Percentiles rank a stretch among this genome's conserved stretches.
These are phyloP conservation scores for Mugil cephalus DNA, from an alignment of 2,113 vertebrate species.

Conservation along the genomic window DNA sequence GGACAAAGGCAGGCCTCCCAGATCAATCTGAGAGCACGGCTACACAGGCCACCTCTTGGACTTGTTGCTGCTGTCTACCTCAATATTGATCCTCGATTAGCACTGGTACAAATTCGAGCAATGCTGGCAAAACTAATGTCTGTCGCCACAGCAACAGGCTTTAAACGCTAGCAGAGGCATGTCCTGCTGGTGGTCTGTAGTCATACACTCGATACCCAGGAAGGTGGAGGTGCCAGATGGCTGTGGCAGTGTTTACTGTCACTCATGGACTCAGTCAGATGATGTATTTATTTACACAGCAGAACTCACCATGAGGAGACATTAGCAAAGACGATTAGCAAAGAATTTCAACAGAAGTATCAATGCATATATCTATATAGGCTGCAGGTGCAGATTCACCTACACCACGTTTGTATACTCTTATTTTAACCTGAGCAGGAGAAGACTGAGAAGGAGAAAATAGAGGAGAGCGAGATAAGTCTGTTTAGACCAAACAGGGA, in stretches of 20 bases:
- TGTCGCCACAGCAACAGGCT: conserved; percentile 65
- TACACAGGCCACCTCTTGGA: conserved; percentile 16
- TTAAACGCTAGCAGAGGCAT: conserved; percentile 36
- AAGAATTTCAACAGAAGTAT: conserved; percentile 20
- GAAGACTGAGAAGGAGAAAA: conserved; percentile 25
- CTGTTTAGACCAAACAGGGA: conserved; percentile 60
- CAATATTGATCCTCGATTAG: conserved; percentile 49
- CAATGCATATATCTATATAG: background rate
- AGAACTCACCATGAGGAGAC: conserved; percentile 33
- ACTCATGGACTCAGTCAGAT: conserved; percentile 41
- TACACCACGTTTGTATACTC: background rate
- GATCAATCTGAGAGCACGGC: conserved; percentile 7
- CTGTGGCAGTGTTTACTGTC: conserved; percentile 56
- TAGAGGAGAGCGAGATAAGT: conserved; percentile 30
- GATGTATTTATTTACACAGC: conserved; percentile 50
- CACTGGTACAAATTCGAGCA: conserved; percentile 28
- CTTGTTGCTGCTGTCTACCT: conserved; percentile 48
- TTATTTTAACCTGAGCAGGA: conserved; percentile 34
- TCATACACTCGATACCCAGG: conserved; percentile 37
- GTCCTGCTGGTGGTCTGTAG: conserved; percentile 44
- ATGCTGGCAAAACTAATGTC: conserved; percentile 24
- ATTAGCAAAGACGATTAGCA: too few species aligned
- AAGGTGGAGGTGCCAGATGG: conserved; percentile 73
- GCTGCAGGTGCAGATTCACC: conserved; percentile 10
- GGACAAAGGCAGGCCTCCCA: background rate